Percentiles rank a stretch among this genome's conserved stretches.
Conservation (phyloP, 2,888 invertebrate species). For the Lycia hirtaria region DNA sequence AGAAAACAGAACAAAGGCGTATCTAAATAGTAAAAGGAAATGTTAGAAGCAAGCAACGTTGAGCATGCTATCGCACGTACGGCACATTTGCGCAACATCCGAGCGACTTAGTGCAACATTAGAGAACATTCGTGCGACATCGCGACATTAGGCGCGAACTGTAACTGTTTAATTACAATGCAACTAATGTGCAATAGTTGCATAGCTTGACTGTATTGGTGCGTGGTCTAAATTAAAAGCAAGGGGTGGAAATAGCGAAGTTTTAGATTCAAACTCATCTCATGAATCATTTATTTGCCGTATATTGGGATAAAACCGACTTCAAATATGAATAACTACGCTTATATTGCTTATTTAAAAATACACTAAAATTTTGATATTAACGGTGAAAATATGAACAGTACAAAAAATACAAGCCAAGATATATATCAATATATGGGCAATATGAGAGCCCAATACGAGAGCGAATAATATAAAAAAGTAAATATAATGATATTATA, state of each 20-base stretch:
- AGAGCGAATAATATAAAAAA: too few species aligned
- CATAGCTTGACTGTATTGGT: constrained; percentile 51
- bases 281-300: too few species aligned
- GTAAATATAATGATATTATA: too few species aligned
- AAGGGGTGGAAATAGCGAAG: background rate
- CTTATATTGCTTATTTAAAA: too few species aligned
- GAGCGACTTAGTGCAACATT: constrained; percentile 7
- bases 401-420: too few species aligned
- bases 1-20: constrained; percentile 27
- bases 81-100: constrained; percentile 29
- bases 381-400: too few species aligned
- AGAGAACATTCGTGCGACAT: constrained; percentile 56
- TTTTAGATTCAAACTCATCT: too few species aligned
- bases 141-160: constrained; percentile 58
- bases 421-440: too few species aligned
- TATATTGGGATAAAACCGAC: too few species aligned
- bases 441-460: too few species aligned
- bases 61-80: constrained; percentile 32
- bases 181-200: constrained; percentile 60
- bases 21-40: constrained; percentile 27
- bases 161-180: constrained; percentile 83
- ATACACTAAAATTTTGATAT: too few species aligned
- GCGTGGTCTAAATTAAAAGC: constrained; percentile 38
- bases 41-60: constrained; percentile 25
- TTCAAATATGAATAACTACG: too few species aligned